Base-by-base conservation (phyloP, 2,113 vertebrate species). In the Girardinichthys multiradiatus region DNA sequence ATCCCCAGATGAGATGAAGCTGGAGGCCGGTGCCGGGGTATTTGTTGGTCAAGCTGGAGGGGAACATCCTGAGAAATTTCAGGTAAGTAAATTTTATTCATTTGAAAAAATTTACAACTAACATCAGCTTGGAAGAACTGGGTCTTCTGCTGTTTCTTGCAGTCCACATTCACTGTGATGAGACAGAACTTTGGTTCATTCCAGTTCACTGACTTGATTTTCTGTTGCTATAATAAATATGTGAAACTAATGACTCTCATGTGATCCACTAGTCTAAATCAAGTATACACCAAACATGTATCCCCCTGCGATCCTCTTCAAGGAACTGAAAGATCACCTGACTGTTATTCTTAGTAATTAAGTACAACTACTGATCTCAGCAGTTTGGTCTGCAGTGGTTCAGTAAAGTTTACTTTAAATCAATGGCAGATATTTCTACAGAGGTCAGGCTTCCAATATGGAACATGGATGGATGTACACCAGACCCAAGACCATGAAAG, bases 1-100 rank as follows among this genome's bases (percentile, higher is more conserved):
- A 24, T 95, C 96, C 0, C 92, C 93, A 0, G 95, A 93, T 11
- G 93, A 94, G 70, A 94, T 99, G 95, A 95, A 95, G 68, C 89
- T 99, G 81, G 95, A 97, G 30, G 79, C 86, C 0, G 95, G 95
- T 0, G 94, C 97, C 0, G 95, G 96, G 21, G 85, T 98, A 77
- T 99, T 99, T 7, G 95, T 99, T 26, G 98, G 95, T 3, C 96
- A 98, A 72, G 97, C 96, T 2, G 96, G 97, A 87, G 95, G 94
- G 2, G 95, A 96, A 0, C 95, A 98, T 65, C 90, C 94, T 0
- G 93, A 96, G 42, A 97, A 95, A 78, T 99, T 98, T 70, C 87
- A 96, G 97, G 98, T 99, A 91, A 2, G 92, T 62, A 54, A 24
- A 2, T 39, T 35, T 35, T 5, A 35, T 5, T 7, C 5, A 35